A percentile compares a stretch with the other conserved stretches of the same genome.
These are phyloP conservation scores for Ceyx margarethae DNA, from an alignment of 2,113 vertebrate genomes.

Conservation along the genomic window DNA sequence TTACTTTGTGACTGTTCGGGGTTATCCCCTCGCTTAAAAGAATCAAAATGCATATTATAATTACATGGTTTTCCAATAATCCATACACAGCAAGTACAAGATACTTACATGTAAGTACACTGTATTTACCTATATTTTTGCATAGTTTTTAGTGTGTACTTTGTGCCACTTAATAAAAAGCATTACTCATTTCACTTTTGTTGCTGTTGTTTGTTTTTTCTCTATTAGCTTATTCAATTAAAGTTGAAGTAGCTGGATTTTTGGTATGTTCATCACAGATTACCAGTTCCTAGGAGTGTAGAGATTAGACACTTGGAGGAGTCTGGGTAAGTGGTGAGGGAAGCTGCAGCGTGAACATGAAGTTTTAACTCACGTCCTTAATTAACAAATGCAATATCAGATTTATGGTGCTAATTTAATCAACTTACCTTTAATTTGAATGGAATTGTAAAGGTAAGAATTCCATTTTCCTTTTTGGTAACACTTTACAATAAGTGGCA, in stretches of 20 bases:
- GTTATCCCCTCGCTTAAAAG: conserved; percentile 61
- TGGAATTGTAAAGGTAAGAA: conserved; percentile 68
- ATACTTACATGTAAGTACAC: conserved; percentile 85
- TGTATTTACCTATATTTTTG: conserved; percentile 85
- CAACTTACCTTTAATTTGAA: conserved; percentile 67
- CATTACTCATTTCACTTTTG: conserved; percentile 67
- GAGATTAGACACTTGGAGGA: conserved; percentile 50
- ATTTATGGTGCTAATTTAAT: conserved; percentile 58
- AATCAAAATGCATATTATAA: conserved; percentile 86
- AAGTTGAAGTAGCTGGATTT: conserved; percentile 47
- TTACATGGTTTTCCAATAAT: conserved; percentile 80
- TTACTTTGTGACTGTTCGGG: conserved; percentile 59
- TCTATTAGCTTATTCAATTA: conserved; percentile 35
- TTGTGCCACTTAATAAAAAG: conserved; percentile 86
- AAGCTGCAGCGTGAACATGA: conserved; percentile 43
- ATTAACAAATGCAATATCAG: conserved; percentile 58
- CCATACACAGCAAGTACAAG: conserved; percentile 84
- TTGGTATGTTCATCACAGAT: conserved; percentile 61
- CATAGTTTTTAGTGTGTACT: conserved; percentile 87
- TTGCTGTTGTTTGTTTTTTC: background rate
- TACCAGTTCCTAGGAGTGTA: conserved; percentile 60
- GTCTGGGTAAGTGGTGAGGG: conserved; percentile 26
- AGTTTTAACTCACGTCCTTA: conserved; percentile 59
- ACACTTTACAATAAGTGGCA: conserved; percentile 87
- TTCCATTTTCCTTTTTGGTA: conserved; percentile 73